These are phyloP conservation scores for Temnothorax curvispinosus DNA, from an alignment of 1,140 invertebrate species.

Conservation along the genomic window DNA sequence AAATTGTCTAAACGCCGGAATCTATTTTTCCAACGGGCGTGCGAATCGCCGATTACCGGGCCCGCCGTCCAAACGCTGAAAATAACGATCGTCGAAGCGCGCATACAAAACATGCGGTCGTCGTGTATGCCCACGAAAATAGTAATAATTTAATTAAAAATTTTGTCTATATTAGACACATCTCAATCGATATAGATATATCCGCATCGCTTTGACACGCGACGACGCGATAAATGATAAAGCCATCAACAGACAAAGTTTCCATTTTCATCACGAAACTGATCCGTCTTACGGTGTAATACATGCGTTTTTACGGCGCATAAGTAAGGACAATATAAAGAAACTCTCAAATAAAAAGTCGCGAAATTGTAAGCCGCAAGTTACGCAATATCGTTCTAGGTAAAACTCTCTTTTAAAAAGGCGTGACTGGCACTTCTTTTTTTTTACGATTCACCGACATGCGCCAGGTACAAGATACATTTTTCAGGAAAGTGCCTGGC, in stretches of 20 bases:
- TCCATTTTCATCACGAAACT: background rate
- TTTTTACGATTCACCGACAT: slow-evolving; percentile 17
- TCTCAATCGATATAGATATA: background rate
- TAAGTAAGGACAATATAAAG: slow-evolving; percentile 19
- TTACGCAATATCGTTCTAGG: slow-evolving; percentile 27
- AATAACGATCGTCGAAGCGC: slow-evolving; percentile 23
- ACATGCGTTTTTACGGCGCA: slow-evolving; percentile 10
- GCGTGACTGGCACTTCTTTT: slow-evolving; percentile 1
- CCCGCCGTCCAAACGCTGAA: background rate
- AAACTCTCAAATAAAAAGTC: slow-evolving; percentile 32
- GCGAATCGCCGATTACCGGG: slow-evolving; percentile 45
- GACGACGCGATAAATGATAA: background rate
- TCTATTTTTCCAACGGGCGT: slow-evolving; percentile 58
- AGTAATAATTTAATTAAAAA: slow-evolving; percentile 28
- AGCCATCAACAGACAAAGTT: background rate
- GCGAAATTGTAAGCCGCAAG: slow-evolving; percentile 22
- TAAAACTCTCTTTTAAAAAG: slow-evolving; percentile 28
- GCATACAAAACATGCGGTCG: slow-evolving; percentile 1
- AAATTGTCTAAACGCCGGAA: slow-evolving; percentile 60
- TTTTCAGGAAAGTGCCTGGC: slow-evolving; percentile 5
- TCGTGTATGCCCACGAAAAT: background rate
- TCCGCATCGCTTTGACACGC: background rate
- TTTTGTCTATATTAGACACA: background rate
- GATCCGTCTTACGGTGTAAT: background rate
- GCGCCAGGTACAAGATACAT: slow-evolving; percentile 11